Evolutionary conservation across 1,140 invertebrate species (phyloP), one percentile per base, ranked within the genome.

Genomic region (Zaprionus ghesquierei): DNA sequence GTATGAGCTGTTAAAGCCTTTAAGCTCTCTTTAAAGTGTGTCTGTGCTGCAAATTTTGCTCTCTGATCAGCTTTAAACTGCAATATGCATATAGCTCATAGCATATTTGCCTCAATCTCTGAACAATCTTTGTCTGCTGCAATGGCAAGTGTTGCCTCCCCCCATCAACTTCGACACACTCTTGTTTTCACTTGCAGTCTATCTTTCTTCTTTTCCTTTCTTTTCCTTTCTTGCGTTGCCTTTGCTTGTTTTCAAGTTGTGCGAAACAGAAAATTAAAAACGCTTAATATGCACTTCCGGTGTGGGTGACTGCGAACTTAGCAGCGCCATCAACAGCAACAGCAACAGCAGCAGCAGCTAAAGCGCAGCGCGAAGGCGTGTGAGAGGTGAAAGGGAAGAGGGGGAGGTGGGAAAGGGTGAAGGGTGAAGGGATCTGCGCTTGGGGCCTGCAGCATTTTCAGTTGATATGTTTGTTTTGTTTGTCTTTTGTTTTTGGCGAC

Each of bases 261-360:
- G 77, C 77, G 51, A 85, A 86, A 64, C 75, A 86, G 72, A 69
- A 86, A 86, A 86, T 86, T 86, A 86, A 86, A 87, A 87, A 87
- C 84, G 76, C 75, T 89, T 86, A 82, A 89, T 82, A 77, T 89
- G 84, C 79, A 82, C 82, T 87, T 87, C 82, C 82, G 84, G 79
- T 74, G 81, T 60, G 64, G 70, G 72, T 29, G 64, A 66, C 50
- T 56, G 60, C 15, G 64, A 49, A 76, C 54, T 58, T 72, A 69
- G 70, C 71, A 75, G 49, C 65, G 56, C 51, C 72, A 77, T 70
- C 79, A 72, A 58, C 33, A 74, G 33, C 49, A 68, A 41, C 70
- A 66, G 55, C 64, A 63, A 35, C 54, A 69, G 18, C 22, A 59
- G 29, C 54, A 41, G 38, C 25, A 25, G 25, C 25, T 3, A 25